phyloP scores from a whole-genome alignment of 2,888 invertebrate species.

The Melangyna quadrimaculata region DNA sequence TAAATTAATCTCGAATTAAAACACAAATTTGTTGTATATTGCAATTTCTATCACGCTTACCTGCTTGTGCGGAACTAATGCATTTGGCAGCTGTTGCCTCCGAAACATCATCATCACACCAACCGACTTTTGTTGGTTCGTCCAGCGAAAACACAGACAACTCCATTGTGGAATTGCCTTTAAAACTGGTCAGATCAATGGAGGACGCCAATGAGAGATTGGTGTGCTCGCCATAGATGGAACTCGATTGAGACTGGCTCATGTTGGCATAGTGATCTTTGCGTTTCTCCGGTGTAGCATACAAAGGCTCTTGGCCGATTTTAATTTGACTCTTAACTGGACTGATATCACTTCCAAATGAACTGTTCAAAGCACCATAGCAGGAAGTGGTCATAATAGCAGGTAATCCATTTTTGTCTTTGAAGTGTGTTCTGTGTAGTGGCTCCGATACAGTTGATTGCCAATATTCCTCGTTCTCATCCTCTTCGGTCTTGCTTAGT shows the following conservation, averaged over 20 bases:
- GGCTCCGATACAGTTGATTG: conserved; percentile 75
- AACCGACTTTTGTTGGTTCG: conserved; percentile 72
- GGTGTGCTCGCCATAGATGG: conserved; percentile 75
- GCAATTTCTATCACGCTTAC: conserved; percentile 74
- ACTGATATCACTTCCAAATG: conserved; percentile 75
- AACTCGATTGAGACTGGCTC: conserved; percentile 78
- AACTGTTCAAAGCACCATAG: conserved; percentile 79
- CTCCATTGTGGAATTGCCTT: conserved; percentile 75
- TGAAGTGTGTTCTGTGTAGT: conserved; percentile 54
- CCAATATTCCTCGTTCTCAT: conserved; percentile 74
- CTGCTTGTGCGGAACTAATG: conserved; percentile 77
- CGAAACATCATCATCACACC: conserved; percentile 77
- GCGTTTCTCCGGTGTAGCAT: conserved; percentile 78
- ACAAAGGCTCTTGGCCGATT: conserved; percentile 74
- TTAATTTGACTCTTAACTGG: conserved; percentile 49
- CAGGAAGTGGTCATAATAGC: conserved; percentile 81
- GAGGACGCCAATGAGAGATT: conserved; percentile 55
- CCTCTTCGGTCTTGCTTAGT: conserved; percentile 73
- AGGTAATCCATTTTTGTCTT: conserved; percentile 73
- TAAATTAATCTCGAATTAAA: too few species aligned
- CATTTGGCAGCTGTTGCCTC: conserved; percentile 77
- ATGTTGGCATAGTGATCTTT: conserved; percentile 77
- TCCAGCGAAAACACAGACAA: conserved; percentile 74
- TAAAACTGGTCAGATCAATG: conserved; percentile 57
- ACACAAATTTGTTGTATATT: too few species aligned